These are phyloP conservation scores for Episyrphus balteatus DNA, from an alignment of 1,140 invertebrate genomes.

Conservation along the genomic window DNA sequence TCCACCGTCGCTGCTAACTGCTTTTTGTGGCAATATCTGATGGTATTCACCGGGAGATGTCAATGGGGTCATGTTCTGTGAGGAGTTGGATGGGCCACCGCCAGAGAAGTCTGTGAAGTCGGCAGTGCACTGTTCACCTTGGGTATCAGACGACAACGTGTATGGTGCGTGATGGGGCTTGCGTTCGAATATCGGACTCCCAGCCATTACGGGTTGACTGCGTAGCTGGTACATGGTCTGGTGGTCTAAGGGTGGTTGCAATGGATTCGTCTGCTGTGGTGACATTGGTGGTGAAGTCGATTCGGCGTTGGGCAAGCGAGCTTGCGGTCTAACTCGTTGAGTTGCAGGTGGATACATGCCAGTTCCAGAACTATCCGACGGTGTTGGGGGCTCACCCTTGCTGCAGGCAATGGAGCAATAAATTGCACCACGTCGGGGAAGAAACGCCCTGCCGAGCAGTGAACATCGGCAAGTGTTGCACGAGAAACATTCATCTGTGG, in stretches of 20 bases:
- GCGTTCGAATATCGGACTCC: neutral
- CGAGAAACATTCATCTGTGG: slow-evolving; percentile 88
- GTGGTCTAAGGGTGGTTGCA: slow-evolving; percentile 27
- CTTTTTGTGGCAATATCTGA: slow-evolving; percentile 19
- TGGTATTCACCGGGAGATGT: slow-evolving; percentile 30
- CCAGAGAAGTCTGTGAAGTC: slow-evolving; percentile 31
- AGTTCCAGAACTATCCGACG: slow-evolving; percentile 60
- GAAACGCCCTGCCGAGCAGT: slow-evolving; percentile 85
- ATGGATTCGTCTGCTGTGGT: slow-evolving; percentile 31
- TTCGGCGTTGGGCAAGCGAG: slow-evolving; percentile 29
- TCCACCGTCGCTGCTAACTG: slow-evolving; percentile 19
- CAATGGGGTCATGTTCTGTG: slow-evolving; percentile 29
- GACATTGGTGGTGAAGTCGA: slow-evolving; percentile 35
- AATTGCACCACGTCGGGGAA: slow-evolving; percentile 85
- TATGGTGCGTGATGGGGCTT: neutral
- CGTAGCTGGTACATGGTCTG: slow-evolving; percentile 35
- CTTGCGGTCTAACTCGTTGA: slow-evolving; percentile 38
- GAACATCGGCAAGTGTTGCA: slow-evolving; percentile 86
- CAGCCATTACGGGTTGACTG: slow-evolving; percentile 29
- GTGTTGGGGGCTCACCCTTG: slow-evolving; percentile 75
- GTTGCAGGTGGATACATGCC: slow-evolving; percentile 43
- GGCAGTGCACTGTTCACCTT: neutral
- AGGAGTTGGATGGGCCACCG: slow-evolving; percentile 21
- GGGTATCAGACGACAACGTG: neutral
- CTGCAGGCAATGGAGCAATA: slow-evolving; percentile 91